Conservation (phyloP, 1,140 invertebrate species). For the Drosophila littoralis region DNA sequence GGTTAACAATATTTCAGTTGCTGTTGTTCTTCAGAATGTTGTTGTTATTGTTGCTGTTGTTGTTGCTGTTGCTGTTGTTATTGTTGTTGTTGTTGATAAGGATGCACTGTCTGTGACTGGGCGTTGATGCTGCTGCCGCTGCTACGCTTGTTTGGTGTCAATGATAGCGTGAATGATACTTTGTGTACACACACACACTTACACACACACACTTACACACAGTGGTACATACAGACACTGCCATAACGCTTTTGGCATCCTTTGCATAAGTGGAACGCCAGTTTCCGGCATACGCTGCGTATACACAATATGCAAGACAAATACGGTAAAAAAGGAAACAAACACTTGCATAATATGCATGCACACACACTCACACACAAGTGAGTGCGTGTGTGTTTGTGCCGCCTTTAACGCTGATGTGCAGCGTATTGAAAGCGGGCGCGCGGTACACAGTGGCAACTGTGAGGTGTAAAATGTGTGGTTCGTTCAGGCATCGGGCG, state of each 20-base stretch:
- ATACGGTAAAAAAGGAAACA: slow-evolving; percentile 14
- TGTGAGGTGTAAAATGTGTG: slow-evolving; percentile 9
- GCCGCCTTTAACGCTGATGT: slow-evolving; percentile 29
- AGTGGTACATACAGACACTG: not conserved
- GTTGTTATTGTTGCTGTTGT: slow-evolving; percentile 28
- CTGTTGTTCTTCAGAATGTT: not conserved
- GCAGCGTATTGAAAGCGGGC: slow-evolving; percentile 13
- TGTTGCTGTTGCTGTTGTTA: slow-evolving; percentile 19
- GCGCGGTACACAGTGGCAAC: not conserved
- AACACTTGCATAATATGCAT: slow-evolving; percentile 7
- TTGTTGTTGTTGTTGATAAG: slow-evolving; percentile 38
- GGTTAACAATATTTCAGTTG: slow-evolving; percentile 35
- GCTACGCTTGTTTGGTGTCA: slow-evolving; percentile 56
- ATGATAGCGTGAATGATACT: slow-evolving; percentile 77
- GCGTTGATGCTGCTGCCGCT: slow-evolving; percentile 6
- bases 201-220: slow-evolving; percentile 1
- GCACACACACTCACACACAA: not conserved
- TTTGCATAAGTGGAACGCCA: slow-evolving; percentile 48
- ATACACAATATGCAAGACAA: slow-evolving; percentile 56
- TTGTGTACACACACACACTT: slow-evolving; percentile 44
- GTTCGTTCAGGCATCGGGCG: slow-evolving; percentile 1
- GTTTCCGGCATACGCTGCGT: slow-evolving; percentile 48
- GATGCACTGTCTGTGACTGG: slow-evolving; percentile 11
- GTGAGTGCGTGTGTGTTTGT: not conserved
- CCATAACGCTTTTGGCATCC: slow-evolving; percentile 25